Conservation (phyloP, 2,113 vertebrate genomes). For the Pleuronectes platessa region DNA sequence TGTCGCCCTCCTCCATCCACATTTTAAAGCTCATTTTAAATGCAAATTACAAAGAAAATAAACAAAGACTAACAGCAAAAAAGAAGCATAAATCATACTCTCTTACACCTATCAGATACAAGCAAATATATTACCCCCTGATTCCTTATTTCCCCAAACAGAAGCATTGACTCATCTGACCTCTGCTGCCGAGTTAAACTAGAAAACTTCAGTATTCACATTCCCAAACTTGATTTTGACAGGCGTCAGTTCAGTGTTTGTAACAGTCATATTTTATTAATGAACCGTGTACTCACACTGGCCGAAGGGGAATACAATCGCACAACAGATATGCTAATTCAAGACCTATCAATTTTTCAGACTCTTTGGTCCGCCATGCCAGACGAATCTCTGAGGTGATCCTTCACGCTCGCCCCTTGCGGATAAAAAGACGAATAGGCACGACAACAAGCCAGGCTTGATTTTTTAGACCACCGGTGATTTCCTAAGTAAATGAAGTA, state of each 20-base stretch:
- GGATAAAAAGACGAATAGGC: constrained; percentile 65
- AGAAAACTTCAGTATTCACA: neutral
- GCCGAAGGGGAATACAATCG: constrained; percentile 46
- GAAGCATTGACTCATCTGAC: constrained; percentile 44
- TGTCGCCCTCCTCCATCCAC: constrained; percentile 11
- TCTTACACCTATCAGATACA: constrained; percentile 36
- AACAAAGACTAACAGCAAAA: constrained; percentile 51
- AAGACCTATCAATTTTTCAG: constrained; percentile 67
- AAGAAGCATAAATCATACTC: constrained; percentile 49
- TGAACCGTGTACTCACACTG: constrained; percentile 31
- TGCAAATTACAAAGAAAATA: constrained; percentile 61
- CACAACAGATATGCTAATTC: constrained; percentile 68
- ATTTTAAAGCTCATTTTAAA: constrained; percentile 48
- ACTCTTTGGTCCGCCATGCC: constrained; percentile 45
- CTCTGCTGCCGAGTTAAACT: constrained; percentile 38
- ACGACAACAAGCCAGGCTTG: constrained; percentile 46
- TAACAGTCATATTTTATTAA: constrained; percentile 68
- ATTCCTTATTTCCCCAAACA: constrained; percentile 30
- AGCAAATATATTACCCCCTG: constrained; percentile 43
- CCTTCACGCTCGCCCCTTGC: constrained; percentile 58
- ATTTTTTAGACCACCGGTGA: constrained; percentile 61
- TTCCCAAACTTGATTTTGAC: constrained; percentile 40
- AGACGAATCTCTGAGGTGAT: constrained; percentile 49
- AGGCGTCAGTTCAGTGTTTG: constrained; percentile 38
- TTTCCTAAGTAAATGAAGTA: constrained; percentile 52